Base-by-base conservation (phyloP, 2,113 vertebrate genomes). In the Pionites leucogaster region DNA sequence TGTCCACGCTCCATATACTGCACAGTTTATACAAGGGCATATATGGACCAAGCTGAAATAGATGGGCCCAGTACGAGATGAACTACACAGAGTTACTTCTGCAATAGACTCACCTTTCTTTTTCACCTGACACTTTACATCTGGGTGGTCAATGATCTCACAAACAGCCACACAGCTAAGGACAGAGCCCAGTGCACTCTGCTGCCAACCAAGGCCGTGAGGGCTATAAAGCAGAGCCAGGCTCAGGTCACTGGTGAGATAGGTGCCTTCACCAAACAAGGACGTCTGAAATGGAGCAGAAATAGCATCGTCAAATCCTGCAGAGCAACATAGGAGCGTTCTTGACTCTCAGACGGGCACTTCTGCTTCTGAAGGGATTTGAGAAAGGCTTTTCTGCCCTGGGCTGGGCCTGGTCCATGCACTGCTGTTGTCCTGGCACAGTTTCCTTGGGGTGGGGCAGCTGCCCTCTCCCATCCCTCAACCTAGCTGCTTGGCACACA, bases 161-260 rank as follows among this genome's bases (percentile, higher is more conserved):
- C 99, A 99, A 93, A 99, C 97, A 24, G 99, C 99, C 17, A 99
- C 98, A 3, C 99, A 99, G 98, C 99, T 99, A 28, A 99, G 98
- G 92, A 99, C 53, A 5, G 99, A 97, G 70, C 99, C 99, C 49
- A 99, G 96, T 0, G 98, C 93, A 17, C 99, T 99, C 23, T 55
- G 98, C 60, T 97, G 97, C 99, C 99, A 99, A 20, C 99, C 98
- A 0, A 98, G 98, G 80, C 99, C 98, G 0, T 99, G 99, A 11
- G 99, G 99, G 72, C 99, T 99, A 60, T 99, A 99, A 39, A 99
- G 98, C 23, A 99, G 98, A 59, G 99, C 99, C 98, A 99, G 98
- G 98, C 99, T 99, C 97, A 99, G 98, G 98, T 99, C 99, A 94
- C 99, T 99, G 96, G 99, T 99, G 82, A 99, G 99, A 97, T 99